A percentile compares a stretch with the other conserved stretches of the same genome.
Evolutionary conservation across 2,797 vertebrate genomes (phyloP).

Genomic region (Protonibea diacanthus): DNA sequence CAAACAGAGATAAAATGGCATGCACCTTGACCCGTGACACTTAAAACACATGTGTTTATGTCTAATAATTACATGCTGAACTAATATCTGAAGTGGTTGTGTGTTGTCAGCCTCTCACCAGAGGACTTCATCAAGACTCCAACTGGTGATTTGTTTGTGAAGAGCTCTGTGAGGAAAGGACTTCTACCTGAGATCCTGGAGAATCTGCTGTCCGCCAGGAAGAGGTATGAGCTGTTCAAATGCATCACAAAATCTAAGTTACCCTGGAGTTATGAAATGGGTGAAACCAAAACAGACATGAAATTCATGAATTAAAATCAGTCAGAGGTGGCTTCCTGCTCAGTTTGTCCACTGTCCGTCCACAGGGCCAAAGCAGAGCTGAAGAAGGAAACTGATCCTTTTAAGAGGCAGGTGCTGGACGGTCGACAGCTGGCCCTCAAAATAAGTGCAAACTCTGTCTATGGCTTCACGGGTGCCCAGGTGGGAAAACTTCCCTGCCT

Average conservation of each 20-base stretch:
- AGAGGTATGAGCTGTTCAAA: slow-evolving; percentile 82
- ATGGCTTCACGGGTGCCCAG: slow-evolving; percentile 95
- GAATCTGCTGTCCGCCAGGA: slow-evolving; percentile 92
- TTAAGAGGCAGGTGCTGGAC: slow-evolving; percentile 93
- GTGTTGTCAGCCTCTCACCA: slow-evolving; percentile 81
- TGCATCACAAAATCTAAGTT: neutral
- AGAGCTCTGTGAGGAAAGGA: slow-evolving; percentile 90
- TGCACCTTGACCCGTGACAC: neutral
- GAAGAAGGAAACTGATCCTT: slow-evolving; percentile 92
- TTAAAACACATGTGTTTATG: neutral
- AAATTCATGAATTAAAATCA: neutral
- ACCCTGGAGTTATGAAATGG: neutral
- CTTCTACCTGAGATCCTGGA: slow-evolving; percentile 95
- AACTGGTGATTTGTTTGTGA: slow-evolving; percentile 92
- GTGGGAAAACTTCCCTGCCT: slow-evolving; percentile 94
- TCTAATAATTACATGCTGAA: neutral
- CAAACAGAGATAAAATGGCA: neutral
- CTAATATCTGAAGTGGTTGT: slow-evolving; percentile 18
- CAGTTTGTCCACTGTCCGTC: neutral
- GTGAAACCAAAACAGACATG: neutral
- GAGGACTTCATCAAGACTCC: slow-evolving; percentile 94
- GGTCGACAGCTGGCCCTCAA: slow-evolving; percentile 94
- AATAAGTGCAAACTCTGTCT: slow-evolving; percentile 95
- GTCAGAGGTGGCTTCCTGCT: neutral
- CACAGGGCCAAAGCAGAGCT: slow-evolving; percentile 91